Percentiles rank a stretch among this genome's conserved stretches.
These are phyloP conservation scores for Raphicerus campestris DNA, from an alignment of 2,113 vertebrate genomes.

Conservation along the genomic window DNA sequence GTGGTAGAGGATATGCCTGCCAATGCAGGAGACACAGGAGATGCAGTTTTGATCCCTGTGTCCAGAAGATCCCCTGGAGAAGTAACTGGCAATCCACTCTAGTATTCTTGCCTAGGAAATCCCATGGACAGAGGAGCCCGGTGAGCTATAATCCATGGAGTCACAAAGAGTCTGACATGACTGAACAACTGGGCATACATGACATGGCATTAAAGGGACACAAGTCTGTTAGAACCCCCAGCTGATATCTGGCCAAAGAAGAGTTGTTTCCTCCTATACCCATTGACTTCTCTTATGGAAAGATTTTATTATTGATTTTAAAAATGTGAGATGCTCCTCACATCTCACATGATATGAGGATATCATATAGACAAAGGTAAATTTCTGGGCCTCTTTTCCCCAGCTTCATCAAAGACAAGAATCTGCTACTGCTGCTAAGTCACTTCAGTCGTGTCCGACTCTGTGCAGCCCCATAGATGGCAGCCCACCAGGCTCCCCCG, in stretches of 20 bases:
- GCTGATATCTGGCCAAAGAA: background rate
- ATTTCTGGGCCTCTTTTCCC: background rate
- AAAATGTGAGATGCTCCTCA: background rate
- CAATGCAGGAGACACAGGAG: background rate
- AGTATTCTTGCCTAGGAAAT: background rate
- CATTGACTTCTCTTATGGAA: background rate
- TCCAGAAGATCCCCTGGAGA: background rate
- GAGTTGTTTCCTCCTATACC: background rate
- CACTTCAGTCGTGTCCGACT: no score
- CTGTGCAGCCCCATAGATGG: no score
- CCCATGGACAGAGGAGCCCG: background rate
- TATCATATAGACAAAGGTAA: background rate
- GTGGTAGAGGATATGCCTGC: background rate
- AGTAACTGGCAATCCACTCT: background rate
- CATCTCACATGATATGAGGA: background rate
- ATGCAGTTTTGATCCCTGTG: background rate
- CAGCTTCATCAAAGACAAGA: background rate
- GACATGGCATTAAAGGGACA: background rate
- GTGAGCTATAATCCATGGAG: background rate
- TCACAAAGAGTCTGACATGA: background rate
- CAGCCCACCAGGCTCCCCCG: no score
- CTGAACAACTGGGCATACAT: background rate
- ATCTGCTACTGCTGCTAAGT: background rate
- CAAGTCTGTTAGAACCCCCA: background rate
- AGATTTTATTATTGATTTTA: conserved; percentile 1